These are phyloP conservation scores for Melanocharis versteri DNA, from an alignment of 2,113 vertebrate species.

Conservation along the genomic window DNA sequence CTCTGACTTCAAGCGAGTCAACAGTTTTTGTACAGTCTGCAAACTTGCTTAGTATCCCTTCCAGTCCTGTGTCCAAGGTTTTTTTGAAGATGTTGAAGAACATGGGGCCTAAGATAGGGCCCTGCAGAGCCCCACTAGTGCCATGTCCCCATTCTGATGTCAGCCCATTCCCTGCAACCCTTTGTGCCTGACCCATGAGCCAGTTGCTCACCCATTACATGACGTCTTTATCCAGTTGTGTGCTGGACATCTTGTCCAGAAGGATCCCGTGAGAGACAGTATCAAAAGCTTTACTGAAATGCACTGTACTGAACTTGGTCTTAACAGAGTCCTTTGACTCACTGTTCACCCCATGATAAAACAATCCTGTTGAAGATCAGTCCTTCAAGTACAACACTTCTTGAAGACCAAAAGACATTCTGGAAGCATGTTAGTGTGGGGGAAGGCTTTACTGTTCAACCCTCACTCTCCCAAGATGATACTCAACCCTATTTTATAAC, in stretches of 20 bases:
- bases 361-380: neutral
- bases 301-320: neutral
- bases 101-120: rapidly evolving
- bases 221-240: neutral
- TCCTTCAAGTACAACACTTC: neutral
- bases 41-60: neutral
- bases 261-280: neutral
- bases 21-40: neutral
- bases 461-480: neutral
- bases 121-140: neutral
- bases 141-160: neutral
- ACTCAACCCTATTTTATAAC: neutral
- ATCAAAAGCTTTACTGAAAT: neutral
- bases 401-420: neutral
- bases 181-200: rapidly evolving
- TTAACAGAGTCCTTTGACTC: neutral
- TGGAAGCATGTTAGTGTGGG: neutral
- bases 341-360: neutral
- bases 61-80: neutral
- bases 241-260: neutral
- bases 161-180: neutral
- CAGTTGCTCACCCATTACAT: neutral
- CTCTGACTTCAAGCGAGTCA: rapidly evolving
- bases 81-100: neutral
- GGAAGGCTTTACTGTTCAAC: neutral